Percentiles rank a stretch among this genome's conserved stretches.
These are phyloP conservation scores for Sebastes kiyomatsui DNA, from an alignment of 2,797 vertebrate genomes.

Conservation along the genomic window DNA sequence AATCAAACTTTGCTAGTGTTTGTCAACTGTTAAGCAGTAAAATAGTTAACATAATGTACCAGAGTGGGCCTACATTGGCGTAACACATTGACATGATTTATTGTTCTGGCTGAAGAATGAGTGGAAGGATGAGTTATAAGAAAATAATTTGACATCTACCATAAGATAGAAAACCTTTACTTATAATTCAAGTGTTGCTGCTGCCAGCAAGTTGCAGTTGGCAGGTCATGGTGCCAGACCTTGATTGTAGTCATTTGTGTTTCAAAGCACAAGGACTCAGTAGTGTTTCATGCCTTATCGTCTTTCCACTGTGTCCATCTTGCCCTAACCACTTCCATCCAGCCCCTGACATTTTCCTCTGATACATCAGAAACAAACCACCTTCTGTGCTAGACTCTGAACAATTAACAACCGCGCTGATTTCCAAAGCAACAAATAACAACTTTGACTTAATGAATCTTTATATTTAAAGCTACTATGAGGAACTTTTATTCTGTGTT, in stretches of 20 bases:
- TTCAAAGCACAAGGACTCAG: not conserved
- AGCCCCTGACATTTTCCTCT: constrained; percentile 8
- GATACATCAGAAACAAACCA: not conserved
- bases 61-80: too few species aligned
- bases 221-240: not conserved
- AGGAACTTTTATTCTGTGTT: too few species aligned
- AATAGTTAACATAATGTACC: too few species aligned
- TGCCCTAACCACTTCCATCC: not conserved
- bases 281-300: constrained; percentile 1
- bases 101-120: not conserved
- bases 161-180: not conserved
- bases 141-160: not conserved
- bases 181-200: not conserved
- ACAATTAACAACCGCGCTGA: not conserved
- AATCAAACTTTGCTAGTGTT: not conserved
- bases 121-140: not conserved
- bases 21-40: too few species aligned
- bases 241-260: not conserved
- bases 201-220: not conserved
- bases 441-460: not conserved
- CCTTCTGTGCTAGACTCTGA: not conserved
- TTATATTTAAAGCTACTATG: too few species aligned
- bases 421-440: not conserved
- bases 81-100: not conserved
- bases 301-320: constrained; percentile 18